Conservation (phyloP, 2,797 vertebrate species). For the Falco naumanni region DNA sequence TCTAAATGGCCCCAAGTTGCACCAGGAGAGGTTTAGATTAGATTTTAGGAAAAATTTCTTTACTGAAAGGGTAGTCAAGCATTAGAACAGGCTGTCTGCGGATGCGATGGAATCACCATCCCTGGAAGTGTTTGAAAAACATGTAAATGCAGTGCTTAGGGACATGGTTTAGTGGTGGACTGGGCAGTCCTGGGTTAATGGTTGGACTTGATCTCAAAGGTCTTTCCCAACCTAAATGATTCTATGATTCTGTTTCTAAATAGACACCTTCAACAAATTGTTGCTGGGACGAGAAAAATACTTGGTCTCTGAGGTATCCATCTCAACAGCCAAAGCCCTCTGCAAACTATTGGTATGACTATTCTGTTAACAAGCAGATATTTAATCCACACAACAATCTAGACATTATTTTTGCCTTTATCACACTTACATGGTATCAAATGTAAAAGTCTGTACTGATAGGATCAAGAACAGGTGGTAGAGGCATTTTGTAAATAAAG, state of each 20-base stretch:
- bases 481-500: not conserved
- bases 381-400: not conserved
- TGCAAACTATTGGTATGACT: not conserved
- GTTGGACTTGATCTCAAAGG: no score
- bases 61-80: no score
- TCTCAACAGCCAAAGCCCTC: not conserved
- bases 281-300: not conserved
- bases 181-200: no score
- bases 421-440: rapidly evolving
- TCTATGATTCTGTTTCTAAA: not conserved
- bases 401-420: not conserved
- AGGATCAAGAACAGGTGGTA: not conserved
- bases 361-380: not conserved
- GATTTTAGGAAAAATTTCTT: no score
- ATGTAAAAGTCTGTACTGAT: not conserved
- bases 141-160: no score
- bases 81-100: no score
- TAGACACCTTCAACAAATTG: not conserved
- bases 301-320: not conserved
- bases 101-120: no score
- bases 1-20: not conserved
- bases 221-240: no score
- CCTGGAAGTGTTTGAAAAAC: no score
- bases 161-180: no score
- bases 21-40: no score